Evolutionary conservation across 2,113 vertebrate species (phyloP), one percentile per base, ranked within the genome.

Genomic region (Gymnocephalus cernua): DNA sequence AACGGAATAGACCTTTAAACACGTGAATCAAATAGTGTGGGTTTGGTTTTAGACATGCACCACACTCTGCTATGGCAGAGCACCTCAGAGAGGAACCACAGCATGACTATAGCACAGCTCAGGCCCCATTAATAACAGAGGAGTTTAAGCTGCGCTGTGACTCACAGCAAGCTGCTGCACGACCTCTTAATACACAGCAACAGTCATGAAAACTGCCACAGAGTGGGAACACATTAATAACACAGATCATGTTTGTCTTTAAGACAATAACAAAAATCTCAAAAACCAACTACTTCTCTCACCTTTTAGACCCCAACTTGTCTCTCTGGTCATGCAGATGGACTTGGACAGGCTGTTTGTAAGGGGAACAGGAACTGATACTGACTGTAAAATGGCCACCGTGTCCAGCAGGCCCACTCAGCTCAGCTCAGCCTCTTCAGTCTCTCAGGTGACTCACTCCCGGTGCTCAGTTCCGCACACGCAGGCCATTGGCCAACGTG

Each of bases 401-500:
- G 18, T 54, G 75, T 79, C 25, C 71, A 74, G 7, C 56, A 48
- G 83, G 64, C 85, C 83, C 74, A 68, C 84, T 59, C 82, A 45
- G 79, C 83, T 59, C 82, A 45, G 77, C 53, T 77, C 83, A 58
- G n/a, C 66, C 74, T 70, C 50, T 32, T 41, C 68, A 35, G 57
- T 74, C 69, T 79, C 87, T 89, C 75, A 86, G 86, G 79, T 90
- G 88, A 93, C 90, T 89, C 82, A 84, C 75, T 71, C 29, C 54
- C 15, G 65, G 54, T 61, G 27, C 53, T 74, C 70, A 18, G n/a
- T 57, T 74, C 48, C 69, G 14, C 48, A 44, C 75, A 67, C 11
- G 7, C 77, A 56, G 74, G 44, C 38, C 35, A 54, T 53, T 74
- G 79, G 77, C 71, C 82, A 83, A 53, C 47, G 69, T 75, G 64